phyloP scores from a whole-genome alignment of 1,140 invertebrate genomes.

The Aricia agestis region DNA sequence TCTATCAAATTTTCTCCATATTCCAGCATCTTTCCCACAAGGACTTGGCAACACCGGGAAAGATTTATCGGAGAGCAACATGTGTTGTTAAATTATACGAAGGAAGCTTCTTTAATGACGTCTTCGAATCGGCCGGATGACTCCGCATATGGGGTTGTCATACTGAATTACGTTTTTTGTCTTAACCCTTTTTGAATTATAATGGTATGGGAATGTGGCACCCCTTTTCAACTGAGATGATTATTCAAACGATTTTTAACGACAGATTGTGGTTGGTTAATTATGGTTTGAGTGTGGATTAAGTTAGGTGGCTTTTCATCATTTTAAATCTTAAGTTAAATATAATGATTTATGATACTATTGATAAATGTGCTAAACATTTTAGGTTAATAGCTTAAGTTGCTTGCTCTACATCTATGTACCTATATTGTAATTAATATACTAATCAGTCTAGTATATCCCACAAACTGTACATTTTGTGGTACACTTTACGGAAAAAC shows the following conservation, averaged over 20 bases:
- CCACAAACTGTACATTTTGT: too few relatives aligned
- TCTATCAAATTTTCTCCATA: not conserved
- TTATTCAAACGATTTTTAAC: not conserved
- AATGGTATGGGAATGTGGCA: constrained; percentile 54
- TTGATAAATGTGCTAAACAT: too few relatives aligned
- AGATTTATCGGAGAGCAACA: constrained; percentile 62
- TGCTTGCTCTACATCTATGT: too few relatives aligned
- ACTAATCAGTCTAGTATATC: too few relatives aligned
- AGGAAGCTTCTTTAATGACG: constrained; percentile 60
- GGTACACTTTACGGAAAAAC: too few relatives aligned
- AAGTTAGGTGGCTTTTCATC: not conserved
- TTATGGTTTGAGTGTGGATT: constrained; percentile 7
- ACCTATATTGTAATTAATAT: too few relatives aligned
- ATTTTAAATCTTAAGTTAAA: too few relatives aligned
- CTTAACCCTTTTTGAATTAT: constrained; percentile 65
- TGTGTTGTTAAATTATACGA: constrained; percentile 62
- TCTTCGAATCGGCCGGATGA: constrained; percentile 54
- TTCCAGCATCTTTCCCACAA: not conserved
- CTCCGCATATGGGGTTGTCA: constrained; percentile 63
- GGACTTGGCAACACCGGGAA: constrained; percentile 21
- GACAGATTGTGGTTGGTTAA: constrained; percentile 12
- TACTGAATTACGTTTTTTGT: constrained; percentile 64
- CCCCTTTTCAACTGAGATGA: constrained; percentile 33
- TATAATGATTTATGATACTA: too few relatives aligned
- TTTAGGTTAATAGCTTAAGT: too few relatives aligned